phyloP scores from a whole-genome alignment of 2,888 invertebrate genomes.

The Cremastinae sp. region DNA sequence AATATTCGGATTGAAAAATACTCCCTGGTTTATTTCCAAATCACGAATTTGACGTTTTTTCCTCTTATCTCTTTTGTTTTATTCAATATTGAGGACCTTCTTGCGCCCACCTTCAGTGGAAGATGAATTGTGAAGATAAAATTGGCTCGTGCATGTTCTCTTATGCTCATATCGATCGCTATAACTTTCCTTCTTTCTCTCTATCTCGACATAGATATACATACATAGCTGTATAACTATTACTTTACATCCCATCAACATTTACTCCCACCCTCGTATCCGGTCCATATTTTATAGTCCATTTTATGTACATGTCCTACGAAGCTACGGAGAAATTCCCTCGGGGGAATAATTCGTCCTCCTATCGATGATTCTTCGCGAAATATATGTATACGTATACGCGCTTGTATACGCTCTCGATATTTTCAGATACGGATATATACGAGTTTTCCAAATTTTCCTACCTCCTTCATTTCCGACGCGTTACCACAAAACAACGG shows the following conservation, averaged over 20 bases:
- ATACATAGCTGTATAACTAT: slow-evolving; percentile 31
- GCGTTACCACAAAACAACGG: slow-evolving; percentile 27
- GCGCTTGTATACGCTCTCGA: slow-evolving; percentile 7
- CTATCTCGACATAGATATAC: too few species aligned
- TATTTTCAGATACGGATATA: not conserved
- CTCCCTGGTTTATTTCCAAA: too few species aligned
- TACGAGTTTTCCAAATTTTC: slow-evolving; percentile 18
- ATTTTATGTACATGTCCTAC: slow-evolving; percentile 30
- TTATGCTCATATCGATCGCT: slow-evolving; percentile 25
- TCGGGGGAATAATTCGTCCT: slow-evolving; percentile 46
- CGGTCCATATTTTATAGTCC: slow-evolving; percentile 33
- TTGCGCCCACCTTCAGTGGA: not conserved
- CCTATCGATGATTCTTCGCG: slow-evolving; percentile 49
- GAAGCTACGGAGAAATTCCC: slow-evolving; percentile 32
- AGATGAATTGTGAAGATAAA: slow-evolving; percentile 29
- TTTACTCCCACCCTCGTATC: slow-evolving; percentile 32
- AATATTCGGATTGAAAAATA: slow-evolving; percentile 2
- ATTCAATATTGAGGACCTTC: slow-evolving; percentile 10
- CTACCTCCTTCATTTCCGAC: slow-evolving; percentile 26
- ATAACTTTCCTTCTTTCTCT: too few species aligned
- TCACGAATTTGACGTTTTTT: slow-evolving; percentile 4
- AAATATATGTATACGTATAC: slow-evolving; percentile 20
- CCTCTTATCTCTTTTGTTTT: slow-evolving; percentile 7
- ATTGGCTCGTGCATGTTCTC: slow-evolving; percentile 23
- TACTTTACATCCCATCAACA: slow-evolving; percentile 43